Evolutionary conservation across 2,888 invertebrate genomes (phyloP).

Genomic region (Sinhomidia bicolor): DNA sequence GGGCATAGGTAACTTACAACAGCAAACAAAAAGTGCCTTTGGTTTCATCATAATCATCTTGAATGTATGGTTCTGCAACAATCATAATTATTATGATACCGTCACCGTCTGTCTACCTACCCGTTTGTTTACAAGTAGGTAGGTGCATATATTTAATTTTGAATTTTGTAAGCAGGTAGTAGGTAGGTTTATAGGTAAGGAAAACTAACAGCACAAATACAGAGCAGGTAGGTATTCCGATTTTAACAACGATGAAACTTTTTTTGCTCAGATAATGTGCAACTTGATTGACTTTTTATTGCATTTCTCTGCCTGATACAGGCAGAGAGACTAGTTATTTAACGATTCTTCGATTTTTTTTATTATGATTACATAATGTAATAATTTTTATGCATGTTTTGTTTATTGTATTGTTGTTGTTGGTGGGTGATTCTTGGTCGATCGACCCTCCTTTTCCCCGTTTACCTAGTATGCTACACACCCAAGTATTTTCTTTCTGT

Average conservation of each 20-base stretch:
- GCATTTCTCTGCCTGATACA: not conserved
- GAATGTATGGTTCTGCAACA: not conserved
- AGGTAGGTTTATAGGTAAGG: conserved; percentile 19
- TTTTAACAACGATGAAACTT: not conserved
- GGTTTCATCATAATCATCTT: conserved; percentile 34
- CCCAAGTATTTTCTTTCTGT: not conserved
- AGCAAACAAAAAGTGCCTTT: conserved; percentile 23
- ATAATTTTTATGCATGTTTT: not conserved
- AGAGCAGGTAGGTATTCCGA: not conserved
- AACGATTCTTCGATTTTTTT: conserved; percentile 43
- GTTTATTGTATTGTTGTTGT: not conserved
- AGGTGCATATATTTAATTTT: no score
- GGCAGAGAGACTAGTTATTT: conserved; percentile 22
- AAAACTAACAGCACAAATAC: not conserved
- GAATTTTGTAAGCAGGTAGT: not conserved
- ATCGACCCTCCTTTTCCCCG: not conserved
- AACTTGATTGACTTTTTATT: conserved; percentile 45
- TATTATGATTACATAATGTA: conserved; percentile 39
- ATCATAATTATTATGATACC: conserved; percentile 58
- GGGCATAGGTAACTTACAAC: conserved; percentile 3
- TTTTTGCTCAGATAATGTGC: conserved; percentile 22
- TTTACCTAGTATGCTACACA: no score
- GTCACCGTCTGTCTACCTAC: conserved; percentile 41
- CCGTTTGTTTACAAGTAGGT: not conserved
- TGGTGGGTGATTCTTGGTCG: not conserved